These are phyloP conservation scores for human DNA, from an alignment of 2,113 vertebrate genomes.

Conservation along the genomic window GRCh38 chr9:32116001-32116500, in stretches of 20 bases:
- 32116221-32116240: constrained; percentile 76
- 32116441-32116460: not conserved
- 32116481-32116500: not conserved
- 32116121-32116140: constrained; percentile 75
- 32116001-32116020: constrained; percentile 76
- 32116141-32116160: constrained; percentile 64
- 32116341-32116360: not conserved
- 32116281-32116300: not conserved
- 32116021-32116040: constrained; percentile 74
- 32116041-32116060: constrained; percentile 77
- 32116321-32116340: not conserved
- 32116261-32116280: constrained; percentile 5
- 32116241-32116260: constrained; percentile 51
- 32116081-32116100: constrained; percentile 74
- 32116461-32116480: not conserved
- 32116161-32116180: constrained; percentile 62
- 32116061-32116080: constrained; percentile 81
- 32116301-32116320: not conserved
- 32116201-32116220: constrained; percentile 67
- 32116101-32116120: constrained; percentile 65
- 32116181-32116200: constrained; percentile 76
- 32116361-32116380: not conserved
- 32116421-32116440: not conserved
- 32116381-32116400: not conserved
- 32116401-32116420: not conserved